A percentile compares a stretch with the other conserved stretches of the same genome.
These are phyloP conservation scores for Leptogaster cylindrica DNA, from an alignment of 2,888 invertebrate genomes.

Conservation along the genomic window DNA sequence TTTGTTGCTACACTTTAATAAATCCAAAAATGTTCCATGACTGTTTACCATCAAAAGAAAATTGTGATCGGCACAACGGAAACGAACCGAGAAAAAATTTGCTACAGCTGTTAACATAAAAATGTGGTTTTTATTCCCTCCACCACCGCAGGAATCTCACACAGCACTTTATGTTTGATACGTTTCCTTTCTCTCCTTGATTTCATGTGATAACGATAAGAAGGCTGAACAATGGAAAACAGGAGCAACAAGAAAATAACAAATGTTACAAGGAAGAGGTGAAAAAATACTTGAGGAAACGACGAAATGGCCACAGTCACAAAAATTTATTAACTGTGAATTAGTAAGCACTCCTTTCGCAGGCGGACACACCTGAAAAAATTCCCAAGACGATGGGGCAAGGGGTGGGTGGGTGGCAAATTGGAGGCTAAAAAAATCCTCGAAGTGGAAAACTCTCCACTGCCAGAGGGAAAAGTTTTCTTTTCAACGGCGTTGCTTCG, in stretches of 20 bases:
- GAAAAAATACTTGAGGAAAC: constrained; percentile 37
- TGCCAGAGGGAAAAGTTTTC: constrained; percentile 5
- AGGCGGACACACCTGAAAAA: constrained; percentile 4
- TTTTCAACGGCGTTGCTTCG: constrained; percentile 16
- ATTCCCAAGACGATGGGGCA: background rate
- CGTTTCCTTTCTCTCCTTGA: background rate
- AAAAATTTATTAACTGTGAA: constrained; percentile 43
- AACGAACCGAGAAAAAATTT: constrained; percentile 3
- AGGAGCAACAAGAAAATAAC: constrained; percentile 20
- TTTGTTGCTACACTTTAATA: too few species aligned
- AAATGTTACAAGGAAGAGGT: constrained; percentile 7
- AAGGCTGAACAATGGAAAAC: background rate
- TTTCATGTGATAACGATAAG: background rate
- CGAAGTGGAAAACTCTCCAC: constrained; percentile 5
- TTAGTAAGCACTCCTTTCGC: constrained; percentile 36
- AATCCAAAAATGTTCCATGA: too few species aligned
- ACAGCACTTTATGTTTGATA: constrained; percentile 13
- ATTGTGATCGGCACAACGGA: too few species aligned
- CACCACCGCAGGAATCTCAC: constrained; percentile 23
- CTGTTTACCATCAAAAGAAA: too few species aligned
- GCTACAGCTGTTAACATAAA: constrained; percentile 24
- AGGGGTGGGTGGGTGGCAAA: background rate
- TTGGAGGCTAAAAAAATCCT: background rate
- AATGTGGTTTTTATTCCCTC: too few species aligned
- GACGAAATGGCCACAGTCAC: constrained; percentile 39